Percentiles rank a stretch among this genome's conserved stretches.
phyloP scores from a whole-genome alignment of 2,113 vertebrate genomes.

The Bungarus multicinctus region DNA sequence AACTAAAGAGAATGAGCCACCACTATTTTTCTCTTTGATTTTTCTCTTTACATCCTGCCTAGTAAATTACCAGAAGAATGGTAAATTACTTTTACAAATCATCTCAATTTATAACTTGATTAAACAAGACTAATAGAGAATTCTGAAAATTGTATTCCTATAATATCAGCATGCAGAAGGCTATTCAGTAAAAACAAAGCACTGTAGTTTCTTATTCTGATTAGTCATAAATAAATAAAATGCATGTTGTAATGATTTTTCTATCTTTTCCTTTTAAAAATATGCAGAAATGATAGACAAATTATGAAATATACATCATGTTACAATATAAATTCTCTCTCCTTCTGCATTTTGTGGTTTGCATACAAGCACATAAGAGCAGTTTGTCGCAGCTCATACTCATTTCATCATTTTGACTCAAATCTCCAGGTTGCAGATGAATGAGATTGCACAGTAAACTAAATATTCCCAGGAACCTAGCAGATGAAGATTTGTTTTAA shows the following conservation, averaged over 20 bases:
- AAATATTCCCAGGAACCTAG: conserved; percentile 24
- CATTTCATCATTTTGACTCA: not conserved
- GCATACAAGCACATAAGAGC: not conserved
- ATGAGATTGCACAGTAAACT: conserved; percentile 32
- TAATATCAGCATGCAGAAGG: not conserved
- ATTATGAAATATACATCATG: not conserved
- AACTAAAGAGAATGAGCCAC: not conserved
- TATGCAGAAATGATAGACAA: not conserved
- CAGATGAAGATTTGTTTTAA: conserved; percentile 37
- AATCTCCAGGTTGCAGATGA: not conserved
- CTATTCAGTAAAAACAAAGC: not conserved
- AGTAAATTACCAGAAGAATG: not conserved
- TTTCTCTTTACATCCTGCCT: not conserved
- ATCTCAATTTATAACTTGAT: not conserved
- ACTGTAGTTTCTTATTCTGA: not conserved
- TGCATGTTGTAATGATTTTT: not conserved
- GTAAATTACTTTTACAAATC: not conserved
- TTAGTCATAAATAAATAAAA: conserved; percentile 21
- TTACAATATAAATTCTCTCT: not conserved
- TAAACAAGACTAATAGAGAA: not conserved
- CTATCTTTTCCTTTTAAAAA: not conserved
- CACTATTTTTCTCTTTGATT: not conserved
- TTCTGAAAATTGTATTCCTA: not conserved
- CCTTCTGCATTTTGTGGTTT: not conserved
- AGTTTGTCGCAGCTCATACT: not conserved